Evolutionary conservation across 2,797 vertebrate genomes (phyloP), one percentile per base, ranked within the genome.

Genomic region (Masticophis lateralis): DNA sequence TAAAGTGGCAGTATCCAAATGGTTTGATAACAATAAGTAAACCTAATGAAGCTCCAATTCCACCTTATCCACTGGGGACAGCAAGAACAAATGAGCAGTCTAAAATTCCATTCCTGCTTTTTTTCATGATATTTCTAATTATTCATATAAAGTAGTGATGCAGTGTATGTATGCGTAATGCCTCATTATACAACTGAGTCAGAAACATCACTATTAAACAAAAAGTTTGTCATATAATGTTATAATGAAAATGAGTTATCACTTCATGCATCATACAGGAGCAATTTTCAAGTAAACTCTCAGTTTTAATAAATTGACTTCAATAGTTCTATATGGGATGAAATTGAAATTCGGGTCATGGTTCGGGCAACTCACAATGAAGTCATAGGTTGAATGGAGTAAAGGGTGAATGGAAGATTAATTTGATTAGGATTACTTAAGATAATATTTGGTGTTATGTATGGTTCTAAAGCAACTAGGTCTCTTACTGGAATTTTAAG

Each of bases 401-500:
- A 96, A 97, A 97, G 96, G 97, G 97, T 95, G 97, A 97, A 94
- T 95, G 91, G 94, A 96, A 97, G 97, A 98, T 98, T 98, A 97
- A 96, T 97, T 97, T 97, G 97, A 97, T 98, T 97, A 97, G 97
- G 97, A 97, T 98, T 98, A 97, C 97, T 97, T 97, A 98, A 97
- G 95, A 98, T 97, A 98, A 98, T 97, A 98, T 98, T 98, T 97
- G 97, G 97, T 97, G 97, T 98, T 96, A 96, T 93, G 94, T 96
- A 94, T 96, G 94, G 93, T 97, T 98, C 97, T 94, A 97, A 96
- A 96, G 95, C 94, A 94, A 51, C 69, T 91, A 95, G 95, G 93
- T 92, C 91, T 94, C 95, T 97, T 96, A 63, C 90, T 94, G 91
- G 66, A 94, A 92, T 92, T 91, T n/a, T 32, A 90, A 61, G 28